Evolutionary conservation across 2,888 invertebrate species (phyloP).

Genomic region (Epirrhoe tristata): DNA sequence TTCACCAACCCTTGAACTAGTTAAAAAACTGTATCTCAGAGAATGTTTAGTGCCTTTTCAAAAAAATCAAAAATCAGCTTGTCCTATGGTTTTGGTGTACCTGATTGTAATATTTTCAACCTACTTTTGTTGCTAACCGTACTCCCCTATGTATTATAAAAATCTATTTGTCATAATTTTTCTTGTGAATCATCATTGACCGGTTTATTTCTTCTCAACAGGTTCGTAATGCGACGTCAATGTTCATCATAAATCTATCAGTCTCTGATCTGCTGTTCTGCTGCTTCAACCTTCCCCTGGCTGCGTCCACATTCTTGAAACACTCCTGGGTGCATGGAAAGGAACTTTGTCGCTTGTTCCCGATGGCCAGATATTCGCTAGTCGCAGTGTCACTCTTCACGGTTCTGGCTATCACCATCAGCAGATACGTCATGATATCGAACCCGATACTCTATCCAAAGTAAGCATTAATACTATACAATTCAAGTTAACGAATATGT

Average conservation of each 20-base stretch:
- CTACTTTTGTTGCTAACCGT: not conserved
- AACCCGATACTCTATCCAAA: slow-evolving; percentile 91
- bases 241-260: slow-evolving; percentile 93
- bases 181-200: not conserved
- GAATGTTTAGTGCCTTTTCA: too few relatives aligned
- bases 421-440: slow-evolving; percentile 93
- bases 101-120: too few relatives aligned
- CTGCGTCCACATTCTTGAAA: slow-evolving; percentile 90
- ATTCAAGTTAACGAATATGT: too few relatives aligned
- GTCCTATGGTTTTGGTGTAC: too few relatives aligned
- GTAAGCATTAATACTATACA: slow-evolving; percentile 75
- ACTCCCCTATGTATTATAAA: not conserved
- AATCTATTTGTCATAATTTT: not conserved
- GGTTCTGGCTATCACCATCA: slow-evolving; percentile 92
- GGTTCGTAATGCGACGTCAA: slow-evolving; percentile 93
- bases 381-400: slow-evolving; percentile 92
- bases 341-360: slow-evolving; percentile 90
- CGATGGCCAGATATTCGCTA: slow-evolving; percentile 90
- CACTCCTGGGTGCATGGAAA: slow-evolving; percentile 89
- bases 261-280: slow-evolving; percentile 92
- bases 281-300: slow-evolving; percentile 92
- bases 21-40: too few relatives aligned
- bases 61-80: too few relatives aligned
- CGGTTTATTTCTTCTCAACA: slow-evolving; percentile 62
- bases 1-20: too few relatives aligned